Conservation (phyloP, 2,888 invertebrate genomes). For the Macaria liturata region DNA sequence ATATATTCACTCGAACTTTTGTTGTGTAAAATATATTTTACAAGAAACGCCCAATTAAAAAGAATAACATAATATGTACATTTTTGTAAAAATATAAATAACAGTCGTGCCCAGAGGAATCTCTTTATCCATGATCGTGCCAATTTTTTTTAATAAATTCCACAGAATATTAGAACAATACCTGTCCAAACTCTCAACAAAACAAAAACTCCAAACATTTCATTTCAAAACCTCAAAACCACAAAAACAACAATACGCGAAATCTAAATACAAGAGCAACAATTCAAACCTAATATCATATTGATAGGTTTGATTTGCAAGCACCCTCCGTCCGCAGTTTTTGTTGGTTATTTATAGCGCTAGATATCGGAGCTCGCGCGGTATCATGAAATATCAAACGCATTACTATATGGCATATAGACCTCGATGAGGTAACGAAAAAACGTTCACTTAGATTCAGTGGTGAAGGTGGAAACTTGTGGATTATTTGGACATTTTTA, state of each 20-base stretch:
- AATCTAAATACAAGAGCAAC: constrained; percentile 45
- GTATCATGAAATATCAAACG: constrained; percentile 83
- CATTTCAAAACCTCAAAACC: background rate
- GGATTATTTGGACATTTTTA: constrained; percentile 35
- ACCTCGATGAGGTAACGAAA: constrained; percentile 75
- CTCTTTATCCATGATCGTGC: too few relatives aligned
- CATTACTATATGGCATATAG: constrained; percentile 82
- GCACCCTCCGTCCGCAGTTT: constrained; percentile 58
- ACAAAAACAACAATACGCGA: constrained; percentile 15
- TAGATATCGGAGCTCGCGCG: constrained; percentile 75
- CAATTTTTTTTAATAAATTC: too few relatives aligned
- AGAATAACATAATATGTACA: too few relatives aligned
- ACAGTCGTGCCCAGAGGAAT: too few relatives aligned
- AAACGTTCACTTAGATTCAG: constrained; percentile 68
- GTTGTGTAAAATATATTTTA: too few relatives aligned
- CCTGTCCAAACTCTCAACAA: too few relatives aligned
- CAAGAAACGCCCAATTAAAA: too few relatives aligned
- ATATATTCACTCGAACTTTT: too few relatives aligned
- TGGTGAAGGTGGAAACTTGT: constrained; percentile 42
- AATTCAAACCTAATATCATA: constrained; percentile 73
- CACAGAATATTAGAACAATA: too few relatives aligned
- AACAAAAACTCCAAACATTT: too few relatives aligned
- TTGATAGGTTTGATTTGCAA: constrained; percentile 75
- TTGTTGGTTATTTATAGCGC: constrained; percentile 78
- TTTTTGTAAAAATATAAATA: too few relatives aligned